Evolutionary conservation across 2,797 vertebrate genomes (phyloP), one percentile per base, ranked within the genome.

Genomic region (Hydrocynus forskahlii): DNA sequence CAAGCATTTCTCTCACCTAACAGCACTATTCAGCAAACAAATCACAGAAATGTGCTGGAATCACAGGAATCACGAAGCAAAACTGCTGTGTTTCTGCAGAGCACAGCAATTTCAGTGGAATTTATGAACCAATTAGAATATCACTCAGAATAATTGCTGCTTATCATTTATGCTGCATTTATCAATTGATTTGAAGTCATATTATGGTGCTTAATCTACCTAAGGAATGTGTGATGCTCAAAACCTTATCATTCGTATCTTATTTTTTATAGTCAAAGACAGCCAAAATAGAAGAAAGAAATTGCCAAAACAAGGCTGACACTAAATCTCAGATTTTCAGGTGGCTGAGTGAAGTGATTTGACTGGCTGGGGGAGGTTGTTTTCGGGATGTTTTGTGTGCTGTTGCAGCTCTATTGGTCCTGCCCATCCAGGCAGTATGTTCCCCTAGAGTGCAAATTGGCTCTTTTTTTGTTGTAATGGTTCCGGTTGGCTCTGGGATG

Each of bases 171-270:
- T 2, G 17, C 45, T 16, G 7, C 13, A 13, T 13, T 17, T 38
- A 17, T 40, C 0, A 40, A n/a, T 19, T 2, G 7, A n/a, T 67
- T 19, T 38, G 1, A 38, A 5, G 2, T 10, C 13, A 23, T 25
- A 29, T 29, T 29, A 29, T 29, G 29, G 29, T 29, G 29, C 29
- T 29, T 29, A 29, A 29, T 29, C 29, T 29, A 29, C 29, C 29
- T 29, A 29, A 29, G 29, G 29, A 29, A 29, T 29, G 29, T 29
- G 50, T 35, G 25, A 43, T 57, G 50, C 60, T n/a, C 75, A 35
- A 67, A 40, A 54, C 38, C 25, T 55, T 74, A 62, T 79, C 66
- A 40, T 38, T 12, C 71, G 62, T 70, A 52, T 81, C 75, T 57
- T 12, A 45, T 78, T 14, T 23, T n/a, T 23, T 23, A 8, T 68